Conservation (phyloP, 2,113 vertebrate species). For the Shinisaurus crocodilurus region DNA sequence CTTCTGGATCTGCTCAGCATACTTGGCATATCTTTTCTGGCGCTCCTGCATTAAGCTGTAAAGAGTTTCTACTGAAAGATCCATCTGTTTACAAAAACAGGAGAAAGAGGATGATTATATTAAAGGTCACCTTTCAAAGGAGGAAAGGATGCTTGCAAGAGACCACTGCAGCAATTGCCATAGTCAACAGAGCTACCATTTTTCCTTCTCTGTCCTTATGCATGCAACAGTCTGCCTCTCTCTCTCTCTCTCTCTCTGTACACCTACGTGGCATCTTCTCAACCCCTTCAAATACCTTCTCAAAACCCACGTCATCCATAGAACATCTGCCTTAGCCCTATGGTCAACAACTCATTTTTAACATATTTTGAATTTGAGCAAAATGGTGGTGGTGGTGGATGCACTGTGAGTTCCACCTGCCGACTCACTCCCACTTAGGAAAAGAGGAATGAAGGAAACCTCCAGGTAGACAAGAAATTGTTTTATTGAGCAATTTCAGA, state of each 20-base stretch:
- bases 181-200: neutral
- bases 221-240: too few species aligned
- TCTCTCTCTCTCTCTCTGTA: neutral
- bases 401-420: too few species aligned
- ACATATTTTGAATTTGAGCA: too few species aligned
- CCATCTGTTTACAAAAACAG: slow-evolving; percentile 84
- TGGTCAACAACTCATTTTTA: neutral
- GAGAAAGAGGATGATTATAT: neutral
- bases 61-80: slow-evolving; percentile 91
- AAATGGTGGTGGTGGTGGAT: too few species aligned
- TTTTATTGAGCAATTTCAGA: too few species aligned
- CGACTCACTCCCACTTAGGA: too few species aligned
- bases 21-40: slow-evolving; percentile 97
- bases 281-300: too few species aligned
- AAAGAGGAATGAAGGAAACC: too few species aligned
- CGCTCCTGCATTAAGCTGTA: slow-evolving; percentile 98
- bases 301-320: too few species aligned
- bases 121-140: neutral
- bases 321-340: neutral
- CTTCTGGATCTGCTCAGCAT: slow-evolving; percentile 98
- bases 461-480: too few species aligned
- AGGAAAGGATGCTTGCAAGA: neutral
- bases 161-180: accelerated
- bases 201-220: neutral
- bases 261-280: too few species aligned